Conservation (phyloP, 2,888 invertebrate species). For the Mesoligia furuncula region DNA sequence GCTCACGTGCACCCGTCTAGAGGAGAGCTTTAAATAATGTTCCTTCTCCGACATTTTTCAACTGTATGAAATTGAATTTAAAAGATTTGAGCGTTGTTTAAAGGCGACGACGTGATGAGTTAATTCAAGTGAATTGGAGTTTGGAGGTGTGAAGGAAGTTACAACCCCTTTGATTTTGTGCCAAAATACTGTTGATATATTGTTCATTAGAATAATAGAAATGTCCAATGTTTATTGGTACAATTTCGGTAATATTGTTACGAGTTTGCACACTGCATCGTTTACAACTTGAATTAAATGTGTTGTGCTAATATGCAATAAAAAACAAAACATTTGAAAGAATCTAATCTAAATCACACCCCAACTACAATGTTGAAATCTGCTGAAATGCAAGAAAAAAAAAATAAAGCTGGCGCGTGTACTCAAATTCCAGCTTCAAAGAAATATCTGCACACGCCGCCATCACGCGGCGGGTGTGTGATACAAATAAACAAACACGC, state of each 20-base stretch:
- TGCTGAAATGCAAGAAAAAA: not conserved
- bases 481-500: conserved; percentile 19
- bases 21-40: conserved; percentile 25
- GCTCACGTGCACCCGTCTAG: conserved; percentile 22
- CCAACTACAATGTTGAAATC: not conserved
- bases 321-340: not conserved
- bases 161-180: not conserved
- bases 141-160: not conserved
- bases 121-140: not conserved
- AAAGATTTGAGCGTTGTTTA: conserved; percentile 16
- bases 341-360: not conserved
- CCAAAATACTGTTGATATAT: not conserved
- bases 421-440: conserved; percentile 8
- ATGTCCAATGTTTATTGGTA: not conserved
- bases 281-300: not conserved
- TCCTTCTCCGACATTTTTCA: conserved; percentile 20
- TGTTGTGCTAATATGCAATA: not conserved
- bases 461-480: not conserved
- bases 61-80: conserved; percentile 5
- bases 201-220: not conserved
- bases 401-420: not conserved
- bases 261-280: not conserved
- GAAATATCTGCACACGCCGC: not conserved
- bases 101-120: too few relatives aligned
- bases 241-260: not conserved